These are phyloP conservation scores for Darevskia mixta DNA, from an alignment of 2,797 vertebrate species.

Conservation along the genomic window DNA sequence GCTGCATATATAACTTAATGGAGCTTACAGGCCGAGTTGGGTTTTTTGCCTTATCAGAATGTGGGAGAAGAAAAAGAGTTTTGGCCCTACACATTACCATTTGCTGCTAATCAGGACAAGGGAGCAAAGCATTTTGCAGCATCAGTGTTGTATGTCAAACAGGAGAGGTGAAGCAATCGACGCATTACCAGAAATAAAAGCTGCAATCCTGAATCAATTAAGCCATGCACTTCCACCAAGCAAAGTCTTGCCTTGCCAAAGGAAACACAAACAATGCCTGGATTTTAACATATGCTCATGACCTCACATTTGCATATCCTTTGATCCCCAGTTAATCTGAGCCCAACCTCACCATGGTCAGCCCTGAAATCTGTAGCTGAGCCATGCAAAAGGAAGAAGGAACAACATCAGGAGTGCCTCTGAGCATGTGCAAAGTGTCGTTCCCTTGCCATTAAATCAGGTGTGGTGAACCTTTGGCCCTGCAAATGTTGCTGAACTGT, in stretches of 20 bases:
- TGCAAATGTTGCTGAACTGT: too few relatives aligned
- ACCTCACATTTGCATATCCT: background rate
- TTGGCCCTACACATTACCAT: background rate
- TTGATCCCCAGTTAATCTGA: background rate
- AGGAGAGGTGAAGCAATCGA: background rate
- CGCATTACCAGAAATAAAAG: slow-evolving; percentile 43
- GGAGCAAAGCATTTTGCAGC: background rate
- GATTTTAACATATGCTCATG: background rate
- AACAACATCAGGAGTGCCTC: background rate
- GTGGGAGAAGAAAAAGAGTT: background rate
- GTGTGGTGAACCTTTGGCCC: too few relatives aligned
- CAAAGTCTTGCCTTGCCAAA: slow-evolving; percentile 18
- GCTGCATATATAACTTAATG: background rate
- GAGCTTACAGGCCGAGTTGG: background rate
- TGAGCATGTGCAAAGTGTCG: background rate
- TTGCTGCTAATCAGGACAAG: slow-evolving; percentile 25
- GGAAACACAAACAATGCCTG: slow-evolving; percentile 12
- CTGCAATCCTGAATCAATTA: slow-evolving; percentile 37
- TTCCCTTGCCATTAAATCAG: background rate
- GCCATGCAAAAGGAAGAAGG: background rate
- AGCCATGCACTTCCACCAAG: background rate
- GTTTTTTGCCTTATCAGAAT: background rate
- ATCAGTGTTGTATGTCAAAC: background rate
- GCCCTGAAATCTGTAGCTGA: background rate
- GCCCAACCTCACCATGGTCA: background rate